A percentile compares a stretch with the other conserved stretches of the same genome.
These are phyloP conservation scores for Emydura subglobosa DNA, from an alignment of 2,113 vertebrate genomes.

Conservation along the genomic window DNA sequence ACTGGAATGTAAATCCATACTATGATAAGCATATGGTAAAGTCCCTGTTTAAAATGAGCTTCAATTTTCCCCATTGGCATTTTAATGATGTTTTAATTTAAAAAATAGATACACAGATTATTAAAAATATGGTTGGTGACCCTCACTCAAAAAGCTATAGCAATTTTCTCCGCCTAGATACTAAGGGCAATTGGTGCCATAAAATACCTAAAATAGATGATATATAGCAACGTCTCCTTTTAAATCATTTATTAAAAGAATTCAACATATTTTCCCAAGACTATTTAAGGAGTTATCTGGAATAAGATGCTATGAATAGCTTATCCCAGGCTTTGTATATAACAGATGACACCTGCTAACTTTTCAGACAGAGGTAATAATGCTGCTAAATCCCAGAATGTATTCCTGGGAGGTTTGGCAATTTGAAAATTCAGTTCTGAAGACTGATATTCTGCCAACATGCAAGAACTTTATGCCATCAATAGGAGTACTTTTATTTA, in stretches of 20 bases:
- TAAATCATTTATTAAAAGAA: conserved; percentile 2
- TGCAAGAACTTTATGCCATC: background rate
- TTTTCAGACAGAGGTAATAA: conserved; percentile 63
- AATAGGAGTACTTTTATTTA: background rate
- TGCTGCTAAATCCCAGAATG: conserved; percentile 44
- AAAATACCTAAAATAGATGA: background rate
- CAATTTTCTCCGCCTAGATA: background rate
- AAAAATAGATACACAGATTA: background rate
- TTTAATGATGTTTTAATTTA: background rate
- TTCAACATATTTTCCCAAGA: conserved; percentile 20
- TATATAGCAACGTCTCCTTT: background rate
- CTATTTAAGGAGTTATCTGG: conserved; percentile 71
- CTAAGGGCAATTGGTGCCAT: background rate
- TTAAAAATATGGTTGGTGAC: background rate
- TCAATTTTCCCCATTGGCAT: background rate
- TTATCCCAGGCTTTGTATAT: conserved; percentile 38
- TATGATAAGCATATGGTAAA: background rate
- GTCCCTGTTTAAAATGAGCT: background rate
- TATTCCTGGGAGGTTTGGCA: conserved; percentile 65
- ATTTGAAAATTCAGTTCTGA: conserved; percentile 45
- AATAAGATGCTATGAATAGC: conserved; percentile 60
- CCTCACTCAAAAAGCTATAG: background rate
- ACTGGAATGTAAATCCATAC: background rate
- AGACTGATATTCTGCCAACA: conserved; percentile 27
- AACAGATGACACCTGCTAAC: conserved; percentile 51